Percentiles rank a stretch among this genome's conserved stretches.
These are phyloP conservation scores for Carterocephalus palaemon DNA, from an alignment of 2,888 invertebrate species.

Conservation along the genomic window DNA sequence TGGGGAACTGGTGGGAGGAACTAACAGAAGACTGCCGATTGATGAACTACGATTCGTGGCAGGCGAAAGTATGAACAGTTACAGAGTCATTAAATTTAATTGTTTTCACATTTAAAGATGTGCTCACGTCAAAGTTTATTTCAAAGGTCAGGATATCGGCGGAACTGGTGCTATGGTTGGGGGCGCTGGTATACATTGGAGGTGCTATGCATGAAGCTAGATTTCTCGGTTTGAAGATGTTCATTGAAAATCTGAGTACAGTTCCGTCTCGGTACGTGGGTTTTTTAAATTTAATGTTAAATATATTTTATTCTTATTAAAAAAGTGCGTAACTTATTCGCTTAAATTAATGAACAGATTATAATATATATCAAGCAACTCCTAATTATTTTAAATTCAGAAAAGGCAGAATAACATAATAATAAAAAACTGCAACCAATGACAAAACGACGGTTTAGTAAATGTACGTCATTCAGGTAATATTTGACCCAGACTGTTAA, in stretches of 20 bases:
- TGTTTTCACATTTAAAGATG: background rate
- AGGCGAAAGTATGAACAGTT: conserved; percentile 70
- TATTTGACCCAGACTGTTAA: too few species aligned
- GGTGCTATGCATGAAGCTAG: conserved; percentile 92
- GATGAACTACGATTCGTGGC: conserved; percentile 80
- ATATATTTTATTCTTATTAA: too few species aligned
- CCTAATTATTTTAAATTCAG: too few species aligned
- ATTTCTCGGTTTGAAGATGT: conserved; percentile 95
- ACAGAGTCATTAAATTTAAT: background rate
- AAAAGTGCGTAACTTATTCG: too few species aligned
- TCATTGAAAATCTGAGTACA: conserved; percentile 94
- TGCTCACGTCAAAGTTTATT: background rate
- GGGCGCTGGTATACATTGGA: conserved; percentile 90
- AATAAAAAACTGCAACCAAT: too few species aligned
- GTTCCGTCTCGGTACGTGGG: conserved; percentile 61
- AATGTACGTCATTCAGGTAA: too few species aligned
- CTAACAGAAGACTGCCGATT: conserved; percentile 84
- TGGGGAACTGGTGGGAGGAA: conserved; percentile 86
- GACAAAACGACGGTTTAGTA: too few species aligned
- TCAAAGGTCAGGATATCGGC: conserved; percentile 84
- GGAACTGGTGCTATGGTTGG: conserved; percentile 88
- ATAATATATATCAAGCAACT: too few species aligned
- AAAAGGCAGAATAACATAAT: too few species aligned
- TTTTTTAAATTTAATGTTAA: background rate
- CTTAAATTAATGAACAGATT: too few species aligned